A percentile compares a stretch with the other conserved stretches of the same genome.
phyloP scores from a whole-genome alignment of 2,113 vertebrate genomes.

The Periophthalmus modestus region DNA sequence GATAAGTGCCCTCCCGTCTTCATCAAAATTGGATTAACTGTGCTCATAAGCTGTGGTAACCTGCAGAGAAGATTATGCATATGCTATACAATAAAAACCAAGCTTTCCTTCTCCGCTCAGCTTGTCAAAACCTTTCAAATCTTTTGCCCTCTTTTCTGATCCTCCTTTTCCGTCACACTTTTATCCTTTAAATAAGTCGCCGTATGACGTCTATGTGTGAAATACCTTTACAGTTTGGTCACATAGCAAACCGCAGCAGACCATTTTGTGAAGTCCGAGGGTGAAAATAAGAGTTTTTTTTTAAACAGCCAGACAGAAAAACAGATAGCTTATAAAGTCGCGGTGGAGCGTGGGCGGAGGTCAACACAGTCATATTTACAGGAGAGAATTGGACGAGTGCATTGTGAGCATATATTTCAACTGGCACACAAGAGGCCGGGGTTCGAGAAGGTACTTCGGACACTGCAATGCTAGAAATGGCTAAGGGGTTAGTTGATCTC shows the following conservation, averaged over 20 bases:
- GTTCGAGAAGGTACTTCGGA: neutral
- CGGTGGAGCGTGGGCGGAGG: slow-evolving; percentile 18
- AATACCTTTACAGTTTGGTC: slow-evolving; percentile 29
- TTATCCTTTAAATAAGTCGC: slow-evolving; percentile 17
- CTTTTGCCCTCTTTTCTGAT: slow-evolving; percentile 11
- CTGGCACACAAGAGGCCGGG: neutral
- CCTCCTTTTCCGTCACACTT: slow-evolving; percentile 14
- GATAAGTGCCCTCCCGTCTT: slow-evolving; percentile 29
- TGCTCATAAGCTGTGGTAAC: slow-evolving; percentile 21
- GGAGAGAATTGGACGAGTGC: slow-evolving; percentile 6
- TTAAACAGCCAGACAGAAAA: slow-evolving; percentile 31
- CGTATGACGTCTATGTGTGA: slow-evolving; percentile 2
- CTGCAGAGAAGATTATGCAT: slow-evolving; percentile 41
- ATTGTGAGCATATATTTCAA: slow-evolving; percentile 11
- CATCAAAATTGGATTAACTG: slow-evolving; percentile 61
- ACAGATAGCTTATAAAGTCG: slow-evolving; percentile 31
- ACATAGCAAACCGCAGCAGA: slow-evolving; percentile 21
- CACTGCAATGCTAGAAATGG: neutral
- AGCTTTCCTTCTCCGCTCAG: slow-evolving; percentile 9
- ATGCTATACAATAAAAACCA: slow-evolving; percentile 5
- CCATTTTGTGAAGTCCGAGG: slow-evolving; percentile 1
- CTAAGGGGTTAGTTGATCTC: neutral
- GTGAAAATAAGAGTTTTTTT: slow-evolving; percentile 21
- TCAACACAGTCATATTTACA: slow-evolving; percentile 30
- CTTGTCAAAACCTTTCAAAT: slow-evolving; percentile 15